Conservation (phyloP, 2,888 invertebrate species). For the Xanthia icteritia region DNA sequence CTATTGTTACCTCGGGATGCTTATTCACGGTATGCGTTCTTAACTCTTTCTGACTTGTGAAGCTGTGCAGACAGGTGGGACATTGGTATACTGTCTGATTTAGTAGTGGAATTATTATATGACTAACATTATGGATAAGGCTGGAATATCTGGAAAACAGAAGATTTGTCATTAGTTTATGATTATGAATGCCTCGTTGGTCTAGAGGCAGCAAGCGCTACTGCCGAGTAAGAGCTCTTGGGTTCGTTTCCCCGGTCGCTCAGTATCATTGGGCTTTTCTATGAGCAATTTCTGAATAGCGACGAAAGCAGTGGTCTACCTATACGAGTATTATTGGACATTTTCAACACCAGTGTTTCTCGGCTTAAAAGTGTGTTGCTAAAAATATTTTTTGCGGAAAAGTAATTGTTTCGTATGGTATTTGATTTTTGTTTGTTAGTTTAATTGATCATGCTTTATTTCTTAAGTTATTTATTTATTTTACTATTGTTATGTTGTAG, state of each 20-base stretch:
- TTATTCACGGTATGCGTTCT: constrained; percentile 60
- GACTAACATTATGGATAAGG: constrained; percentile 72
- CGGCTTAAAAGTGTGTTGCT: too few species aligned
- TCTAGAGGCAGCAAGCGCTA: not conserved
- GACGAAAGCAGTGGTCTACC: too few species aligned
- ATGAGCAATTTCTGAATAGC: not conserved
- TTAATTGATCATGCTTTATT: too few species aligned
- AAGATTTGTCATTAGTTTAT: not conserved
- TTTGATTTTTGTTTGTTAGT: too few species aligned
- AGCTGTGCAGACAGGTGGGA: constrained; percentile 64
- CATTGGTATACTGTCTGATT: constrained; percentile 69
- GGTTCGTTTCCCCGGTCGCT: not conserved
- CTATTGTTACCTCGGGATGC: constrained; percentile 42
- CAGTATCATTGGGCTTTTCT: not conserved
- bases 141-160: constrained; percentile 69
- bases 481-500: too few species aligned
- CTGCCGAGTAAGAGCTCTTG: not conserved
- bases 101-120: constrained; percentile 76
- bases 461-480: too few species aligned
- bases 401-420: too few species aligned
- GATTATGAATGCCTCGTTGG: not conserved
- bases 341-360: too few species aligned
- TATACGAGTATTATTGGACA: too few species aligned
- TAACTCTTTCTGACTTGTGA: constrained; percentile 65
- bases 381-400: too few species aligned